Evolutionary conservation across 2,113 vertebrate species (phyloP).

Genomic region (Forbesichthys agassizii): DNA sequence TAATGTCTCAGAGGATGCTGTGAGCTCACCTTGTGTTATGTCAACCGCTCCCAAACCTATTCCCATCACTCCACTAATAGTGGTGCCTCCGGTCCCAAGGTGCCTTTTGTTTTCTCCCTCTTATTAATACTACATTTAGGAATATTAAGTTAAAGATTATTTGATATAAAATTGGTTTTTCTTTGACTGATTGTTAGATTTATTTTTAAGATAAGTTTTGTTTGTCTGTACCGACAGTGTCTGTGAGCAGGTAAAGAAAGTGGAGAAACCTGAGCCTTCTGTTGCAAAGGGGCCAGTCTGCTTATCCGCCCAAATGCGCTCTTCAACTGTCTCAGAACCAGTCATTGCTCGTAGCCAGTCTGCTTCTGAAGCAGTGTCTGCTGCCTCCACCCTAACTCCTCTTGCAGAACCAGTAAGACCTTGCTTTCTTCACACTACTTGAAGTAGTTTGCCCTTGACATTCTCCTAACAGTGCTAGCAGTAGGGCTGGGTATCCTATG

Average conservation of each 20-base stretch:
- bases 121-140: not conserved
- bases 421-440: too few relatives aligned
- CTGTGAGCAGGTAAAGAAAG: conserved; percentile 71
- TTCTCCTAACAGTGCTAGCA: too few relatives aligned
- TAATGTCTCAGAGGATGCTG: conserved; percentile 68
- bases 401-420: conserved; percentile 58
- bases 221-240: conserved; percentile 22
- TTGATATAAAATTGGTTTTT: not conserved
- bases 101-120: conserved; percentile 24
- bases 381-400: conserved; percentile 16
- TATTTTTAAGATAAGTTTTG: not conserved
- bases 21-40: conserved; percentile 53
- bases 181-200: not conserved
- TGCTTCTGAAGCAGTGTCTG: conserved; percentile 20
- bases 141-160: not conserved
- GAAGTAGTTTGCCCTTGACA: too few relatives aligned
- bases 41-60: conserved; percentile 38
- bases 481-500: too few relatives aligned
- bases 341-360: conserved; percentile 16
- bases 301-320: not conserved
- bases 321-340: conserved; percentile 35
- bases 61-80: conserved; percentile 13
- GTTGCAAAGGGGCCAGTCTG: conserved; percentile 63
- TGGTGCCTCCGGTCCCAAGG: conserved; percentile 49
- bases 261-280: conserved; percentile 61